Percentiles rank a stretch among this genome's conserved stretches.
Evolutionary conservation across 2,113 vertebrate species (phyloP).

Genomic region (Anser cygnoides): DNA sequence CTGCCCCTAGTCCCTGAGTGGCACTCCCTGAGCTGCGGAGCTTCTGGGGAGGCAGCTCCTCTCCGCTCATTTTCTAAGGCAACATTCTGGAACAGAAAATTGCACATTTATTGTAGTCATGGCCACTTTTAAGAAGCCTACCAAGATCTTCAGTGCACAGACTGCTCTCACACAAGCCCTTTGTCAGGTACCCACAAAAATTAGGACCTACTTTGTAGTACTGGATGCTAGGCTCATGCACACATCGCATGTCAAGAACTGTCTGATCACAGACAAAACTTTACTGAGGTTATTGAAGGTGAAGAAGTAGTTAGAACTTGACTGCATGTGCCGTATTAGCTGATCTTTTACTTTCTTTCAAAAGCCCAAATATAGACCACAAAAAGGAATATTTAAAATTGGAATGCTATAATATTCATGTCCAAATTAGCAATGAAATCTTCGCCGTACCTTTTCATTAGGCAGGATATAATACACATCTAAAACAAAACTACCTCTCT

Average conservation of each 20-base stretch:
- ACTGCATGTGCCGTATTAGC: neutral
- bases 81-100: neutral
- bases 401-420: neutral
- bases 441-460: neutral
- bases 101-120: neutral
- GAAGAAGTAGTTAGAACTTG: neutral
- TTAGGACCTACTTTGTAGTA: neutral
- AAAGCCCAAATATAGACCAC: neutral
- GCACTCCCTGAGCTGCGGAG: neutral
- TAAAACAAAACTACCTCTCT: neutral
- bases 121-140: neutral
- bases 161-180: neutral
- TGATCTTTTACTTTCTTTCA: neutral
- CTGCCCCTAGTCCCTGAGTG: neutral
- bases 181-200: neutral
- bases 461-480: neutral
- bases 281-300: neutral
- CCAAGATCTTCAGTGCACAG: neutral
- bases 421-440: constrained; percentile 1
- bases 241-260: neutral
- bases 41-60: neutral
- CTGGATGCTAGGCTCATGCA: neutral
- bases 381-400: neutral
- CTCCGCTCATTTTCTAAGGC: neutral
- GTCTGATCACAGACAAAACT: neutral